Evolutionary conservation across 2,113 vertebrate genomes (phyloP).

Genomic region (Sylvietta virens): DNA sequence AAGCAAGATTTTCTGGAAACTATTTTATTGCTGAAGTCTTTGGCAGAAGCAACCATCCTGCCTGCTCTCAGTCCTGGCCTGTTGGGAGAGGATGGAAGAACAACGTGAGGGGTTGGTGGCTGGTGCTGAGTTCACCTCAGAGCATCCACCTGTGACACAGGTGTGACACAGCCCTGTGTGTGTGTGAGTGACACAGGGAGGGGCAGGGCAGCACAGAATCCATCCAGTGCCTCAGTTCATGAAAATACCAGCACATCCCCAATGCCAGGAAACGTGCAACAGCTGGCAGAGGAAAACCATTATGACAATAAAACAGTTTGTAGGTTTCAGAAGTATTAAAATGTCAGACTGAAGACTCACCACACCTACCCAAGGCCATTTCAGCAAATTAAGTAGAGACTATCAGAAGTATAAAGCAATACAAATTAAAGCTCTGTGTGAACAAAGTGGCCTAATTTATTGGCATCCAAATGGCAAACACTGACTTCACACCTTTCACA

Average conservation of each 20-base stretch:
- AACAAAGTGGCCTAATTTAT: background rate
- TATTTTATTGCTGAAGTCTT: background rate
- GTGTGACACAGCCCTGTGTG: background rate
- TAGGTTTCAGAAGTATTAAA: background rate
- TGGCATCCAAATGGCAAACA: background rate
- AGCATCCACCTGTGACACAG: background rate
- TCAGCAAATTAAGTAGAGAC: background rate
- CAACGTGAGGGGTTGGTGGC: fast-evolving
- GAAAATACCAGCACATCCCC: background rate
- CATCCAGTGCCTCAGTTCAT: fast-evolving
- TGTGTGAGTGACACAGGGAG: background rate
- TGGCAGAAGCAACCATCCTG: background rate
- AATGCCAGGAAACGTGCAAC: background rate
- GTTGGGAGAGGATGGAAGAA: background rate
- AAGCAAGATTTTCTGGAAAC: background rate
- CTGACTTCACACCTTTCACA: background rate
- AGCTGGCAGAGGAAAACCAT: background rate
- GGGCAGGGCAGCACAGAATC: background rate
- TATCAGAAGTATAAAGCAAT: background rate
- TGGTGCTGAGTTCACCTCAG: background rate
- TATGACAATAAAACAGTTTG: background rate
- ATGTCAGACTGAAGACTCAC: background rate
- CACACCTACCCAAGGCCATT: background rate
- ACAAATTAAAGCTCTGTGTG: background rate
- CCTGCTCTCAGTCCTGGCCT: background rate